phyloP scores from a whole-genome alignment of 1,140 invertebrate species.

The Laodelphax striatellus region DNA sequence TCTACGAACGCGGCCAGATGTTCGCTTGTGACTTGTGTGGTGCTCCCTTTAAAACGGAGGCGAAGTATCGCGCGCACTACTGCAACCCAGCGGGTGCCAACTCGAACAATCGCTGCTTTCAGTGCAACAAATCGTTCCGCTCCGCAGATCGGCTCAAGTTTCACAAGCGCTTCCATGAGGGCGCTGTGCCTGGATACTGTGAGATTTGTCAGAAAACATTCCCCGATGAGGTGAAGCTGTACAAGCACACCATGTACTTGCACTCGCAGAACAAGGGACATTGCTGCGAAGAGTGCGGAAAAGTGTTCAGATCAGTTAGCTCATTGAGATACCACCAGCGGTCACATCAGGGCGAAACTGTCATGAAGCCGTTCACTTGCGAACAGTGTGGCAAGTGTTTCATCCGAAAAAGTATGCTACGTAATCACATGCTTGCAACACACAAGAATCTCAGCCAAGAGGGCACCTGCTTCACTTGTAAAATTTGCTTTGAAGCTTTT shows the following conservation, averaged over 20 bases:
- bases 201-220: conserved; percentile 17
- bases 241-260: conserved; percentile 18
- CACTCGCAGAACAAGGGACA: conserved; percentile 16
- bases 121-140: conserved; percentile 19
- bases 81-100: not conserved
- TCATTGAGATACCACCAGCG: conserved; percentile 18
- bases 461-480: conserved; percentile 19
- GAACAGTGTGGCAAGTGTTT: conserved; percentile 22
- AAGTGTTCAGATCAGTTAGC: conserved; percentile 15
- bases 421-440: conserved; percentile 17
- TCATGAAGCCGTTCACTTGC: conserved; percentile 19
- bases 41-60: conserved; percentile 7
- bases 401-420: conserved; percentile 19
- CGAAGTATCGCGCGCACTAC: conserved; percentile 4
- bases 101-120: conserved; percentile 9
- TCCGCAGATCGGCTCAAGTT: conserved; percentile 11
- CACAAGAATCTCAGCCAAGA: conserved; percentile 17
- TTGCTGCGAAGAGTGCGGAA: conserved; percentile 21
- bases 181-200: conserved; percentile 14
- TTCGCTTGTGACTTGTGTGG: conserved; percentile 17
- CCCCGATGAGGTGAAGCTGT: conserved; percentile 16
- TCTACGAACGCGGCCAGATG: not conserved
- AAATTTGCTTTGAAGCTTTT: conserved; percentile 20
- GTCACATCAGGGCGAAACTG: conserved; percentile 14
- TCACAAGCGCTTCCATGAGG: conserved; percentile 17